These are phyloP conservation scores for Melanotaenia trifasciata DNA, from an alignment of 2,797 vertebrate species.

Conservation along the genomic window DNA sequence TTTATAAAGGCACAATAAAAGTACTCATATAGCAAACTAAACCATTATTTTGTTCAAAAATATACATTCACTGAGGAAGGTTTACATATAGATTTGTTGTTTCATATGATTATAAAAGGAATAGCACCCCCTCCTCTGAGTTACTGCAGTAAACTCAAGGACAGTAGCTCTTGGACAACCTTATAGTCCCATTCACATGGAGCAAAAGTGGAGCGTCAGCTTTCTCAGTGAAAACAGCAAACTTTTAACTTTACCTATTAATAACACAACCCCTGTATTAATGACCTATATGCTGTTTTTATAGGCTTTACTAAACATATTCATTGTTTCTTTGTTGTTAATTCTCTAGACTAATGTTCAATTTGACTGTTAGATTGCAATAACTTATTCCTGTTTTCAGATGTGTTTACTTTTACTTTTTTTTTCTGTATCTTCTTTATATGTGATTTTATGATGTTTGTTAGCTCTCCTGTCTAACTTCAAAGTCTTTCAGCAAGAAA, in stretches of 20 bases:
- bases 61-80: background rate
- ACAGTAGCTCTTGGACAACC: background rate
- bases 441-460: too few species aligned
- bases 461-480: too few species aligned
- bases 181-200: background rate
- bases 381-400: background rate
- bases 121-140: background rate
- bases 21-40: background rate
- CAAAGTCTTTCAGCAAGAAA: too few species aligned
- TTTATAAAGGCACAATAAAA: background rate
- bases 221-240: background rate
- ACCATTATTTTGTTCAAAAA: background rate
- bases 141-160: constrained; percentile 2
- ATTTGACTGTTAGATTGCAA: background rate
- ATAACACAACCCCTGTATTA: background rate
- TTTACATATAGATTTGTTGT: background rate
- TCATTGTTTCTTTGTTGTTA: background rate
- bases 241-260: background rate
- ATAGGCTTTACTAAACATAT: background rate
- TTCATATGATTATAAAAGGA: background rate
- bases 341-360: background rate
- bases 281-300: background rate
- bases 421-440: too few species aligned
- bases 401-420: too few species aligned
- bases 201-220: background rate